Base-by-base conservation (phyloP, 2,888 invertebrate species). In the Agonopterix heracliana region DNA sequence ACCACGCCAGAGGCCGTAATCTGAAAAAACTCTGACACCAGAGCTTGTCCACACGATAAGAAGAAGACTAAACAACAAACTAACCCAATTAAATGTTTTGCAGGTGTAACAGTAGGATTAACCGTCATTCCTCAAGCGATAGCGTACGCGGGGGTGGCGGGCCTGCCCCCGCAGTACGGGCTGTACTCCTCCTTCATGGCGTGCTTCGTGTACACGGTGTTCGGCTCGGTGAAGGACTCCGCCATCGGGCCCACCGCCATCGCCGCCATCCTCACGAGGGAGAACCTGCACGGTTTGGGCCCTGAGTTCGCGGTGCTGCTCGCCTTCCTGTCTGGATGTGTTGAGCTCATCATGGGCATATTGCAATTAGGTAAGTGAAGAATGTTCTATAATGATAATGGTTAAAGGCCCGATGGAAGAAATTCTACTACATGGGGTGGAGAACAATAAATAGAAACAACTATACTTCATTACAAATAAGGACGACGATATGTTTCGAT, bases 171-270 rank as follows among this genome's bases (percentile, higher is more conserved):
- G 11, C 84, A 90, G 91, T 96, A 96, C 82, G 98, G 98, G 0
- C 90, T 98, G 3, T 98, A 98, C 83, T 97, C 97, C 1, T 94
- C 97, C 0, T 97, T 98, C 87, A 95, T 97, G 93, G 97, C 96
- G 2, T 96, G 96, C 79, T 97, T 98, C 84, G 91, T 97, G 42
- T 98, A 98, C 83, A 93, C 95, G 26, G 84, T 97, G 54, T 93
- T 98, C 68, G 98, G 98, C 11, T 96, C 96, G 52, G 86, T 86
- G 49, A 85, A 85, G 68, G 72, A 93, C 66, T 51, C 51, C 9
- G 51, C 54, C 41, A 49, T 54, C 34, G 54, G 97, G 0, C 96
- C 96, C 3, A 96, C 96, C 0, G 96, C 96, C 57, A 95, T 96
- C 63, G 93, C 94, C 62, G 95, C 95, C 34, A 92, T 96, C 54